Percentiles rank a stretch among this genome's conserved stretches.
Conservation (phyloP, 2,797 vertebrate species). For the Sebastes oblongus region DNA sequence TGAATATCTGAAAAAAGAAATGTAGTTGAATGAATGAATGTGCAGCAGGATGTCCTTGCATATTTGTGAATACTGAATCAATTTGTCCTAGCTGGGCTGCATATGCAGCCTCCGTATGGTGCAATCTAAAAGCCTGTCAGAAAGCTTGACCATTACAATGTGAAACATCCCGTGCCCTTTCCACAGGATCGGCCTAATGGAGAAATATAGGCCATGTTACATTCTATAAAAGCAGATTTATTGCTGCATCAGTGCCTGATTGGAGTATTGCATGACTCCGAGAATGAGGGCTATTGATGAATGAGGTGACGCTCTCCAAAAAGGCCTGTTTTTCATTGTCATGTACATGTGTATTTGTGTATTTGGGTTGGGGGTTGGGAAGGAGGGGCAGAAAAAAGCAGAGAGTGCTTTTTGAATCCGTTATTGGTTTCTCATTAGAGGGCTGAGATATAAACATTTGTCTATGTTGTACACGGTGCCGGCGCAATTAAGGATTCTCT, state of each 20-base stretch:
- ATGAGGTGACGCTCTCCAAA: slow-evolving; percentile 64
- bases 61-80: slow-evolving; percentile 21
- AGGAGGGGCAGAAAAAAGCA: background rate
- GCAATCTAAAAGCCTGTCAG: slow-evolving; percentile 47
- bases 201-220: slow-evolving; percentile 57
- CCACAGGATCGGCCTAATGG: slow-evolving; percentile 53
- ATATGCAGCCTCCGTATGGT: background rate
- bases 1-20: background rate
- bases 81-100: background rate
- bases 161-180: slow-evolving; percentile 28
- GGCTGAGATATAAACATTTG: slow-evolving; percentile 82
- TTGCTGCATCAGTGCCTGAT: slow-evolving; percentile 60
- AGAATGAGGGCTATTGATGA: slow-evolving; percentile 67
- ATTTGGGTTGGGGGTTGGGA: slow-evolving; percentile 4
- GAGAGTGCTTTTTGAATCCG: slow-evolving; percentile 67
- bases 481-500: slow-evolving; percentile 78
- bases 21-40: background rate
- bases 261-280: slow-evolving; percentile 58
- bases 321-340: slow-evolving; percentile 69
- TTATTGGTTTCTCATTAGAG: slow-evolving; percentile 84
- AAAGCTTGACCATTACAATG: slow-evolving; percentile 50
- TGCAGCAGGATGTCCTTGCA: background rate
- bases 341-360: slow-evolving; percentile 47
- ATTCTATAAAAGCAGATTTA: slow-evolving; percentile 72
- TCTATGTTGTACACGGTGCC: slow-evolving; percentile 77